Evolutionary conservation across 2,888 invertebrate genomes (phyloP).

Genomic region (Strigamia maritima): DNA sequence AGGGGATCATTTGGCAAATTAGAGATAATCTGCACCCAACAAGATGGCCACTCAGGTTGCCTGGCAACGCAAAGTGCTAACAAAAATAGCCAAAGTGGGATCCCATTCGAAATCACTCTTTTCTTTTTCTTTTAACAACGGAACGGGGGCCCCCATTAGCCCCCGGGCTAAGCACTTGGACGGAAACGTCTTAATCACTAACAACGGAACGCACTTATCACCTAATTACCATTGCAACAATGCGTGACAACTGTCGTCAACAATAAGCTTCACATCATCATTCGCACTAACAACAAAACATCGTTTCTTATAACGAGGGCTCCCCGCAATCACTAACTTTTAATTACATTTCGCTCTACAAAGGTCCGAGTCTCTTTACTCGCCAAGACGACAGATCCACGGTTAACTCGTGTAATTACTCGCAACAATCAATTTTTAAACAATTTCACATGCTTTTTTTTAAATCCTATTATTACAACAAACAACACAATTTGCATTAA

Average conservation of each 20-base stretch:
- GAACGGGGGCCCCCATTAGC: neutral
- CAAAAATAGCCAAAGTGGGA: conserved; percentile 27
- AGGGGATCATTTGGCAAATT: conserved; percentile 24
- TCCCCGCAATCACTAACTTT: neutral
- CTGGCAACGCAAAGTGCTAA: conserved; percentile 13
- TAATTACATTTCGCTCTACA: neutral
- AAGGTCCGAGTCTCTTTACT: neutral
- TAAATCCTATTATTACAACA: neutral
- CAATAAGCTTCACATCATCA: neutral
- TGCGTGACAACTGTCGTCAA: conserved; percentile 26
- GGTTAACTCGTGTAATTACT: neutral
- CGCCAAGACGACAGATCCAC: neutral
- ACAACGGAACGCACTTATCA: conserved; percentile 27
- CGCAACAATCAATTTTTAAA: neutral
- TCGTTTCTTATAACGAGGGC: neutral
- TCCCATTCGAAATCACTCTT: conserved; percentile 17
- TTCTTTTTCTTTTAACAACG: conserved; percentile 20
- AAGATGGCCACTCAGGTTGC: conserved; percentile 23
- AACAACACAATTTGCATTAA: neutral
- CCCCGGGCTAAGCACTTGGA: conserved; percentile 8
- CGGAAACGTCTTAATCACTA: conserved; percentile 24
- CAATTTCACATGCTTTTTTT: neutral
- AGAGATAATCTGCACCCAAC: conserved; percentile 27
- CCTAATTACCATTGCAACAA: conserved; percentile 27
- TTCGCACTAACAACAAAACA: neutral